Evolutionary conservation across 2,888 invertebrate species (phyloP).

Genomic region (Thera obeliscata): DNA sequence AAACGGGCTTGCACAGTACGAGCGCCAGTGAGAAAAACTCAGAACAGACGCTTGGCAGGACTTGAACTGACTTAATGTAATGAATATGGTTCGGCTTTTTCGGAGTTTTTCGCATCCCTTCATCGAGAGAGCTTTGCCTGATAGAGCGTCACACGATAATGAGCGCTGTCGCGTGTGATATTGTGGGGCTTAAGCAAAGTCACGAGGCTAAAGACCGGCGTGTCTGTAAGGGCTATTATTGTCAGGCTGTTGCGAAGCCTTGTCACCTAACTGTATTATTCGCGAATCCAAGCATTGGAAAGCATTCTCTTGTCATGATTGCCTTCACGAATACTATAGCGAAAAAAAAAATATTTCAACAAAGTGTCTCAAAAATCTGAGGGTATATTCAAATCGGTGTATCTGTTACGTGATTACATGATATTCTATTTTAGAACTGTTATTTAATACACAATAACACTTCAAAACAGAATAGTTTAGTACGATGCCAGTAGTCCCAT

Average conservation of each 20-base stretch:
- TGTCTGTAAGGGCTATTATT: conserved; percentile 18
- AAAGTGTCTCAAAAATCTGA: too few species aligned
- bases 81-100: neutral
- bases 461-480: too few species aligned
- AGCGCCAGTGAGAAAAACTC: too few species aligned
- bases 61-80: too few species aligned
- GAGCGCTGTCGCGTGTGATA: conserved; percentile 22
- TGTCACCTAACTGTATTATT: neutral
- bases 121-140: conserved; percentile 10
- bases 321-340: neutral
- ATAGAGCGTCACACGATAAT: conserved; percentile 20
- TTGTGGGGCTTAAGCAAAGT: conserved; percentile 27
- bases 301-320: neutral
- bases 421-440: too few species aligned
- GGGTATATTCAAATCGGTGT: too few species aligned
- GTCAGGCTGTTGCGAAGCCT: conserved; percentile 14
- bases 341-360: neutral
- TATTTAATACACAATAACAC: too few species aligned
- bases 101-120: conserved; percentile 6
- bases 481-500: too few species aligned
- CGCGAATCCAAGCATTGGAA: neutral
- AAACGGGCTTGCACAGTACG: too few species aligned
- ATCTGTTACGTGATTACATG: too few species aligned
- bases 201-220: conserved; percentile 21
- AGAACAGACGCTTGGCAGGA: too few species aligned